Conservation (phyloP, 2,797 vertebrate species). For the Argyrosomus regius region DNA sequence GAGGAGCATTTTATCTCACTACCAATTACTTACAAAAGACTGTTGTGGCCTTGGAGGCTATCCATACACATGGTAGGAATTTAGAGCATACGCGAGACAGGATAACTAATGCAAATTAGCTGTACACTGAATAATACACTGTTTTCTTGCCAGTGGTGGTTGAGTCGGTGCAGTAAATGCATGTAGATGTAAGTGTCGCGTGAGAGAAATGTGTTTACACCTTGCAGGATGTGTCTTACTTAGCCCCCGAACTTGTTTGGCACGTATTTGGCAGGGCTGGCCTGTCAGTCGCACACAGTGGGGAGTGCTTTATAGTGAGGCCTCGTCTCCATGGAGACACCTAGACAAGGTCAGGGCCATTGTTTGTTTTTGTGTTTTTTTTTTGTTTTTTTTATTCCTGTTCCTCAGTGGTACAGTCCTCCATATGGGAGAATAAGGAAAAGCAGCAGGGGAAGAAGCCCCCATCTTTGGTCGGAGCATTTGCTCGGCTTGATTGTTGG, state of each 20-base stretch:
- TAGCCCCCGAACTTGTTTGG: slow-evolving; percentile 53
- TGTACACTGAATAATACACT: not conserved
- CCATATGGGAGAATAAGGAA: slow-evolving; percentile 44
- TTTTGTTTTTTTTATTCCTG: slow-evolving; percentile 54
- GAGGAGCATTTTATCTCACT: slow-evolving; percentile 18
- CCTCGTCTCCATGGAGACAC: slow-evolving; percentile 81
- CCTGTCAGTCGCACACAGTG: slow-evolving; percentile 66
- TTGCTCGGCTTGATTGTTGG: slow-evolving; percentile 10
- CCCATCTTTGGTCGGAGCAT: not conserved
- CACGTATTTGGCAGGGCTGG: slow-evolving; percentile 49
- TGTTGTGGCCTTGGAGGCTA: not conserved
- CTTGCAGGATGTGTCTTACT: slow-evolving; percentile 37
- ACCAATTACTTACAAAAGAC: not conserved
- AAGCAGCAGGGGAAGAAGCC: slow-evolving; percentile 18
- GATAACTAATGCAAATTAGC: not conserved
- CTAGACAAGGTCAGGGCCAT: slow-evolving; percentile 82
- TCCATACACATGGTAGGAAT: no score
- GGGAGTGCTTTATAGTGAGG: slow-evolving; percentile 81
- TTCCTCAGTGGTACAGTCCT: slow-evolving; percentile 27
- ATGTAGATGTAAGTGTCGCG: not conserved
- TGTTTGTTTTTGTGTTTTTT: slow-evolving; percentile 69
- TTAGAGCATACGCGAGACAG: not conserved
- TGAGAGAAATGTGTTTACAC: slow-evolving; percentile 13
- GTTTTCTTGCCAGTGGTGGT: not conserved
- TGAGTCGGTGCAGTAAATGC: not conserved